Evolutionary conservation across 2,797 vertebrate genomes (phyloP), one percentile per base, ranked within the genome.

Genomic region (Cephalopachus bancanus): DNA sequence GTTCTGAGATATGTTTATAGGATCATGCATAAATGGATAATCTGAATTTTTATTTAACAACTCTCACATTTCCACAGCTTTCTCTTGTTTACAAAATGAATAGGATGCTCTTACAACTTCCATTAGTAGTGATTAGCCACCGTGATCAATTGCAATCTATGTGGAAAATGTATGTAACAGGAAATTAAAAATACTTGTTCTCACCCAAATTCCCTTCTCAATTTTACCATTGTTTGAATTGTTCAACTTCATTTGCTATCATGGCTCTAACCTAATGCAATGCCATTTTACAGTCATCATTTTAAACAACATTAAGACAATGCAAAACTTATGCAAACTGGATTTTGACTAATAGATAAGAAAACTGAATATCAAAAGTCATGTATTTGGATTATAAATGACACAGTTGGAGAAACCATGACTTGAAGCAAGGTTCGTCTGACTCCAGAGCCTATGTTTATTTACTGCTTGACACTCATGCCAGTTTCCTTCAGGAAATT

Each of bases 11-110:
- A 11, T 74, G 7, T 83, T 16, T 51, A 53, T 44, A 62, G 4
- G 1, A 7, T 51, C 51, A 93, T 87, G 10, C 1, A 17, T 83
- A 80, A 86, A 60, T 55, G 16, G 9, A 49, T 10, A 51, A 65
- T 78, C 11, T 84, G 69, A 51, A 62, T 26, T 74, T 76, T 74
- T 74, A 86, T 81, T 69, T 79, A 86, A 91, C 44, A 95, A 53
- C 5, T 89, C 14, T 92, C 55, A 60, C 65, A 89, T 72, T 78
- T 20, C 28, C 15, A 30, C 19, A 91, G 4, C 49, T 89, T 14
- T 14, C 33, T 10, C 6, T 78, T 78, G 22, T 80, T 93, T 83
- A 33, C 69, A 19, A 14, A 64, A 67, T 72, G 10, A 22, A 3
- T 24, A 26, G 16, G 7, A 83, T 74, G 12, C 6, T 14, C 24